A percentile compares a stretch with the other conserved stretches of the same genome.
Conservation (phyloP, 2,888 invertebrate species). For the Cryptocephalus primarius region DNA sequence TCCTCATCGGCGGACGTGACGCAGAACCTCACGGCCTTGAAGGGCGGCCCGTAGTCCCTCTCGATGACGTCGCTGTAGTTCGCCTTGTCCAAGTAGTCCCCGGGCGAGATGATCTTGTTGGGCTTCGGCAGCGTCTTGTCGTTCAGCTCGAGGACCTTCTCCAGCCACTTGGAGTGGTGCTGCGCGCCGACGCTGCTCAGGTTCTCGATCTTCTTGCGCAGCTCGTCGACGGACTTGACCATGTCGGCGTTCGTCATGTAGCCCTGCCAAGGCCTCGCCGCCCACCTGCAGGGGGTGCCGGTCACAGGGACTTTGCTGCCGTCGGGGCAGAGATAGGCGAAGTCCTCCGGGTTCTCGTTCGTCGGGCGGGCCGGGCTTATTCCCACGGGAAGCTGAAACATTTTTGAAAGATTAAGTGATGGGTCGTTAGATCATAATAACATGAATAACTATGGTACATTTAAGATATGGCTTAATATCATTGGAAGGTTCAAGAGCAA, state of each 20-base stretch:
- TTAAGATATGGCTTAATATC: no score
- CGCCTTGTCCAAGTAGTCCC: constrained; percentile 31
- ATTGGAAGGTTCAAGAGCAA: no score
- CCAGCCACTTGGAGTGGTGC: constrained; percentile 36
- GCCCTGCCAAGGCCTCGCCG: constrained; percentile 77
- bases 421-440: no score
- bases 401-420: background rate
- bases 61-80: constrained; percentile 54
- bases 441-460: no score
- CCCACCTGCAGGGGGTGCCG: constrained; percentile 65
- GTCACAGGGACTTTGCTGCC: constrained; percentile 58
- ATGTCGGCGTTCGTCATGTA: constrained; percentile 57
- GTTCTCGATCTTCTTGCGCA: constrained; percentile 46
- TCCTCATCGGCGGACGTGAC: constrained; percentile 54
- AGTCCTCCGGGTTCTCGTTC: constrained; percentile 54
- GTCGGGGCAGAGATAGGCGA: constrained; percentile 69
- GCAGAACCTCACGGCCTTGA: constrained; percentile 56
- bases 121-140: constrained; percentile 44
- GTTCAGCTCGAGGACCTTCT: constrained; percentile 45
- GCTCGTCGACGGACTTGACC: constrained; percentile 41
- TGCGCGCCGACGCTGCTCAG: constrained; percentile 37
- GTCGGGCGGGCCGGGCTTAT: constrained; percentile 45
- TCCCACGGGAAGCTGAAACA: constrained; percentile 49
- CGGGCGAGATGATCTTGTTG: constrained; percentile 28
- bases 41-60: constrained; percentile 59